These are phyloP conservation scores for Hipposideros armiger DNA, from an alignment of 2,113 vertebrate species.

Conservation along the genomic window DNA sequence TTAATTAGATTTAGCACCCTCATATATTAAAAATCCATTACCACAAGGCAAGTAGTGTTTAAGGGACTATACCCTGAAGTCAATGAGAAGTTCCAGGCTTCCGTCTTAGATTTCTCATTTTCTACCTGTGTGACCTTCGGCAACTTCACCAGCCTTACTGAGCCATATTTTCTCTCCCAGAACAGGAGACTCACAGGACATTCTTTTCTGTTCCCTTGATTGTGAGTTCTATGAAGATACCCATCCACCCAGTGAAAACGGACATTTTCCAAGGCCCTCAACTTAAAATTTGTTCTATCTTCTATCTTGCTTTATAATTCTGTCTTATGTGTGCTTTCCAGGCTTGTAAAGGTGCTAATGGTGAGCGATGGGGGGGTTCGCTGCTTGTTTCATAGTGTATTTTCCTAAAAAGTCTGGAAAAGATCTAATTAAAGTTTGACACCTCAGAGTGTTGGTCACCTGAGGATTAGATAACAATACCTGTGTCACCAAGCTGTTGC, in stretches of 20 bases:
- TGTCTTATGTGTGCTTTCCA: background rate
- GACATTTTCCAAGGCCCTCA: background rate
- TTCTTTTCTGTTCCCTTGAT: background rate
- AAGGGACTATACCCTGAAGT: background rate
- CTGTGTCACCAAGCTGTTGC: conserved; percentile 38
- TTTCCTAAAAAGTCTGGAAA: conserved; percentile 63
- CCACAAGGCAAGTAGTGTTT: background rate
- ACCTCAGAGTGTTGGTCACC: conserved; percentile 41
- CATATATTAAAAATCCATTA: background rate
- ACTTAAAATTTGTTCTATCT: background rate
- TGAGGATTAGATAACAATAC: conserved; percentile 35
- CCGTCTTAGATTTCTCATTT: background rate
- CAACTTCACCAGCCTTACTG: background rate
- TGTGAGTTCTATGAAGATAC: background rate
- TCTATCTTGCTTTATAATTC: background rate
- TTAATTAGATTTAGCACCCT: background rate
- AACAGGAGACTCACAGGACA: background rate
- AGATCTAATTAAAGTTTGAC: conserved; percentile 77
- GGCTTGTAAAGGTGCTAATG: background rate
- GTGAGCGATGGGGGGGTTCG: background rate
- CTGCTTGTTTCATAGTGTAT: background rate
- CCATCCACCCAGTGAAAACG: background rate
- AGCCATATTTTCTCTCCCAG: background rate
- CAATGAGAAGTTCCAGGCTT: background rate
- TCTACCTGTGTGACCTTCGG: background rate